These are phyloP conservation scores for Gastracanthus pulcherrimus DNA, from an alignment of 2,888 invertebrate species.

Conservation along the genomic window DNA sequence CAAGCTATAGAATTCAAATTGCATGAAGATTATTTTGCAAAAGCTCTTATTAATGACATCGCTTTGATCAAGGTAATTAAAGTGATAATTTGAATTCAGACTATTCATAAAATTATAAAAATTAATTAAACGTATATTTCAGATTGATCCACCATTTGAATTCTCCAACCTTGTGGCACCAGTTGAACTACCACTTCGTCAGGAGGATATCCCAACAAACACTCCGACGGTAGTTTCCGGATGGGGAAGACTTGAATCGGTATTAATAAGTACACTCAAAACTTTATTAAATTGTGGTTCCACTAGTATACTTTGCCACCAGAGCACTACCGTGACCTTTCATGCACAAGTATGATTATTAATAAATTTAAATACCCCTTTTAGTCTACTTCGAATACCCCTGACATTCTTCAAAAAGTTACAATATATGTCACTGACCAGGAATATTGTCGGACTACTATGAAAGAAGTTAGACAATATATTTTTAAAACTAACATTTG, in stretches of 20 bases:
- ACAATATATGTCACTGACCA: constrained; percentile 4
- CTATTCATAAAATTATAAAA: neutral
- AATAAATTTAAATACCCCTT: neutral
- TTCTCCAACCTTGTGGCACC: neutral
- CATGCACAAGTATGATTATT: too few relatives aligned
- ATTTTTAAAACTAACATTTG: neutral
- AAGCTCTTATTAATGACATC: constrained; percentile 5
- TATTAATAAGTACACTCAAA: neutral
- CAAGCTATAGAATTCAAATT: neutral
- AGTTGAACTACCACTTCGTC: neutral
- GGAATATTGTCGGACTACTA: neutral
- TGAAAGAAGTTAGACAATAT: neutral
- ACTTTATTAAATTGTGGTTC: neutral
- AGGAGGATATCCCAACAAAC: neutral
- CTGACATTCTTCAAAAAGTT: neutral
- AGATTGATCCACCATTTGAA: constrained; percentile 25
- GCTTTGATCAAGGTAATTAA: constrained; percentile 18
- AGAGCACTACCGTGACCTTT: neutral
- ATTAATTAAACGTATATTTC: neutral
- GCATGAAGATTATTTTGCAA: constrained; percentile 4
- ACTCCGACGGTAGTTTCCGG: neutral
- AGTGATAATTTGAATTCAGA: neutral
- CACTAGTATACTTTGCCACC: neutral
- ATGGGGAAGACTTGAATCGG: constrained; percentile 15
- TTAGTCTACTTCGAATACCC: neutral